Conservation (phyloP, 2,888 invertebrate species). For the Epinotia demarniana region DNA sequence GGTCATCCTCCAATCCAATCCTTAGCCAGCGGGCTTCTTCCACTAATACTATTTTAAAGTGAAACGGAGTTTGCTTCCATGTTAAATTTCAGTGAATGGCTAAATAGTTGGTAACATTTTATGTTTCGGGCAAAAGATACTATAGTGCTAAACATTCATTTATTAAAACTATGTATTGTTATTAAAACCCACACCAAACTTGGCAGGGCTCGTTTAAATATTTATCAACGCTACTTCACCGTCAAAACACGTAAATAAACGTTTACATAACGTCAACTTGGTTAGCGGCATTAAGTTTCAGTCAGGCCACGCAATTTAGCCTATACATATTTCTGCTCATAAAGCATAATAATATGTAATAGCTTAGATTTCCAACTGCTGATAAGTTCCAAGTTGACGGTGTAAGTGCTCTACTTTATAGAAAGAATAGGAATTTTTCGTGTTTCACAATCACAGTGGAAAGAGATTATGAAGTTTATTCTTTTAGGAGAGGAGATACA, state of each 20-base stretch:
- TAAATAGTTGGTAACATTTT: no score
- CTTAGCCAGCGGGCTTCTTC: no score
- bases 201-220: background rate
- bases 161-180: background rate
- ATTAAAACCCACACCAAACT: background rate
- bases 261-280: conserved; percentile 35
- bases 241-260: conserved; percentile 23
- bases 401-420: conserved; percentile 1
- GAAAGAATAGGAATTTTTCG: conserved; percentile 26
- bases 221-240: conserved; percentile 13
- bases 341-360: conserved; percentile 25
- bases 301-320: conserved; percentile 22
- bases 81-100: no score
- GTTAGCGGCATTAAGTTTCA: conserved; percentile 30
- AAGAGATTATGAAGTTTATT: conserved; percentile 21
- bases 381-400: conserved; percentile 21
- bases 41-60: no score
- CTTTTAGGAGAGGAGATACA: conserved; percentile 6
- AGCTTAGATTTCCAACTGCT: conserved; percentile 20
- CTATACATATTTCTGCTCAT: conserved; percentile 25
- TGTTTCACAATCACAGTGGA: background rate
- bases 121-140: background rate
- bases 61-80: no score
- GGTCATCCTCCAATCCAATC: no score
- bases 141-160: background rate